Base-by-base conservation (phyloP, 1,140 invertebrate species). In the Meloidogyne exigua region DNA sequence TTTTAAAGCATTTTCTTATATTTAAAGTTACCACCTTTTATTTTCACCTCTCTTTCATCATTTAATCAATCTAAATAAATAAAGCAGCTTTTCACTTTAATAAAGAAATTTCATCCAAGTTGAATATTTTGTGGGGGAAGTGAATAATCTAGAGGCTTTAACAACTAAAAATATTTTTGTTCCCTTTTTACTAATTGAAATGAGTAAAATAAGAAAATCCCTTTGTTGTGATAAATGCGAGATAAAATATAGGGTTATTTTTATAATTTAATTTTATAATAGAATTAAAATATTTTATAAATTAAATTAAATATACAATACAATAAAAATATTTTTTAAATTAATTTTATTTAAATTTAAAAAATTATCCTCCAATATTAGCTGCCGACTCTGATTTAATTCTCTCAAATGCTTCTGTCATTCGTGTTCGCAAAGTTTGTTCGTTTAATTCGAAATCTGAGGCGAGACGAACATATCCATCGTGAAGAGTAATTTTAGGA, bases 371-470 rank as follows among this genome's bases (percentile, higher is more conserved):
- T n/a, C 18, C 67, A 68, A 28, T 39, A 21, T 28, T 39, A 4
- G 10, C 12, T 39, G 39, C 39, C n/a, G 39, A 28, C 57, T 76
- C 73, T 39, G 68, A n/a, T 77, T 85, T 80, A 25, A 85, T 84
- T 63, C 79, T 39, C n/a, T 88, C 78, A 74, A 85, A 85, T 2
- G 79, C 82, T 75, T 85, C 82, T 13, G 44, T 64, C 13, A 85
- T 77, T 63, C 86, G 81, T 28, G 76, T 32, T 42, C 84, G 70
- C 36, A 85, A 68, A 26, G 68, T 83, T 23, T 77, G 67, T 71
- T 85, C 84, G 15, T 72, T 79, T 10, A 85, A 68, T 11, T 81
- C 76, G 64, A 86, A 86, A 75, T 86, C 85, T 1, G 85, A 85
- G 15, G 81, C 85, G 11, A 86, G 75, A 18, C 81, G 73, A 18